Evolutionary conservation across 2,797 vertebrate genomes (phyloP), one percentile per base, ranked within the genome.

Genomic region (Ctenopoma kingsleyae): DNA sequence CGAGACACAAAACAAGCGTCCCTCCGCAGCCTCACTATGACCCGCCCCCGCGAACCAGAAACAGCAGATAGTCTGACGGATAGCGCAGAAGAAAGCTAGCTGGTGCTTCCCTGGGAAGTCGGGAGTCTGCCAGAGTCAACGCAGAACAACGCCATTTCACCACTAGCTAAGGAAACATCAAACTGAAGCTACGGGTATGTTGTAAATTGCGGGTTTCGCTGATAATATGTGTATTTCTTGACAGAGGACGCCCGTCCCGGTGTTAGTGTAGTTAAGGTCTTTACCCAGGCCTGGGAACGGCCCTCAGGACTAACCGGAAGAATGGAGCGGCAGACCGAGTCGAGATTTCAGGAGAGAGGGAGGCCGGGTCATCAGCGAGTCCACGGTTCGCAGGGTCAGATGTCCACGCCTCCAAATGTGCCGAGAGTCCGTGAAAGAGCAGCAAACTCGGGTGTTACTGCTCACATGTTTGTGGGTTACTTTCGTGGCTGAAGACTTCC

Each of bases 11-110:
- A 92, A 71, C 85, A 35, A 86, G 82, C 89, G 73, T 46, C 5
- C 80, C 62, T 27, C 17, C 8, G 17, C 72, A 62, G 44, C 23
- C 41, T 40, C 44, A 19, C 59, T 62, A 60, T 81, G 85, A 80
- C 88, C 87, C 86, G 84, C 93, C 93, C 90, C 92, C 88, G 80
- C 85, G 61, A 81, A 89, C 85, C 83, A 88, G 89, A 89, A 89
- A 85, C 91, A 46, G 85, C 71, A 86, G 88, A 84, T 59, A 74
- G 84, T 82, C 66, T 83, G 79, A 90, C 89, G 73, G 76, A 85
- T 68, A 87, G 81, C 74, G 76, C 65, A 83, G 82, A 49, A 79
- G 86, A 89, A 75, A 90, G 85, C 74, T 89, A 89, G 91, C 80
- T 81, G 89, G 91, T 91, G 92, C 91, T 84, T 88, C 76, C 71